Percentiles rank a stretch among this genome's conserved stretches.
Conservation (phyloP, 2,797 vertebrate genomes). For the Menidia menidia region DNA sequence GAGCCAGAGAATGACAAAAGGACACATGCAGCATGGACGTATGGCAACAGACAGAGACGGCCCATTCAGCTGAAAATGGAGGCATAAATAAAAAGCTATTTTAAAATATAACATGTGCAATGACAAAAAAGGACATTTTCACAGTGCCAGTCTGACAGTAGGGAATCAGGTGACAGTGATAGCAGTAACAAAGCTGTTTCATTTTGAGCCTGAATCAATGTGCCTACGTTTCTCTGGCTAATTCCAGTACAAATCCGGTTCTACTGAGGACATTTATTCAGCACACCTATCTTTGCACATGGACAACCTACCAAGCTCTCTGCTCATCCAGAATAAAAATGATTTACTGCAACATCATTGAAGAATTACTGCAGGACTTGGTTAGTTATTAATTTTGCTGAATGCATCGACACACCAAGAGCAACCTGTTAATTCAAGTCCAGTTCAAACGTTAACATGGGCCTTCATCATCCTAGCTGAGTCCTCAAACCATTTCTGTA, state of each 20-base stretch:
- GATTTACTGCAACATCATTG: too few relatives aligned
- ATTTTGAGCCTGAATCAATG: not conserved
- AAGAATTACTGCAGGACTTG: not conserved
- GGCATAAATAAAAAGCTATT: constrained; percentile 10
- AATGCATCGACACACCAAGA: constrained; percentile 7
- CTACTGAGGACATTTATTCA: not conserved
- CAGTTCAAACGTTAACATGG: constrained; percentile 11
- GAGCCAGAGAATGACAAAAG: constrained; percentile 55
- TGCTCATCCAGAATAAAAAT: too few relatives aligned
- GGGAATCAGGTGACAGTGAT: not conserved
- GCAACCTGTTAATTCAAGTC: constrained; percentile 10
- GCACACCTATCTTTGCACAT: not conserved
- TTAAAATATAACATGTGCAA: not conserved
- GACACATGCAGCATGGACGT: not conserved
- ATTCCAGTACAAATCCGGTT: not conserved
- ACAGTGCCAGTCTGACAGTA: not conserved
- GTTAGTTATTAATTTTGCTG: constrained; percentile 29
- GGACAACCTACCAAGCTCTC: too few relatives aligned
- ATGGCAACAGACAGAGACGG: constrained; percentile 6
- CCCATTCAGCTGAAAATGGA: not conserved
- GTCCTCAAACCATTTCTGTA: constrained; percentile 12
- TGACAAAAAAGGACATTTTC: not conserved
- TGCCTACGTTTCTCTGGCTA: not conserved
- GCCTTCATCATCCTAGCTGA: constrained; percentile 1
- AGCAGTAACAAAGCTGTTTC: not conserved